These are phyloP conservation scores for Tinamus guttatus DNA, from an alignment of 2,113 vertebrate species.

Conservation along the genomic window DNA sequence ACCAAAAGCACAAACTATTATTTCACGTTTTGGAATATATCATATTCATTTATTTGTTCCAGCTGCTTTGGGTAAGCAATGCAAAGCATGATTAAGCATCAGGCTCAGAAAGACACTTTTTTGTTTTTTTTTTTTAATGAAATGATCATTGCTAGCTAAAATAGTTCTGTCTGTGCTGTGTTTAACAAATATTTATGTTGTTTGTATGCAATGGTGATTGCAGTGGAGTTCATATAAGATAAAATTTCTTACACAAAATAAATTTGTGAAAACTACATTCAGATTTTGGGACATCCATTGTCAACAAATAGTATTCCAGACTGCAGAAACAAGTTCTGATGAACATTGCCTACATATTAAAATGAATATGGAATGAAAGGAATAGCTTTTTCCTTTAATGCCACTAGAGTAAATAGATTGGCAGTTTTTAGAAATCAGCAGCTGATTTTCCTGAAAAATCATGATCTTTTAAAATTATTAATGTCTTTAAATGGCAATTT, in stretches of 20 bases:
- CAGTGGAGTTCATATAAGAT: background rate
- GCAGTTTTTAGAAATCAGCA: constrained; percentile 4
- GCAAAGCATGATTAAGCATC: background rate
- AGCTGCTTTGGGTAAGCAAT: background rate
- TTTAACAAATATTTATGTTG: background rate
- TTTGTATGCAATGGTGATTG: background rate
- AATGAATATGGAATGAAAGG: background rate
- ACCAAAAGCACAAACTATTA: background rate
- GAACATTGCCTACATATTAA: background rate
- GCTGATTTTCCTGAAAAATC: constrained; percentile 36
- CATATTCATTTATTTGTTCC: background rate
- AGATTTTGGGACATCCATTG: background rate
- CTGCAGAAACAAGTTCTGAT: background rate
- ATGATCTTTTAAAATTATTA: background rate
- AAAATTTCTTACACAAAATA: background rate
- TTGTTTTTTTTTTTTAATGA: background rate
- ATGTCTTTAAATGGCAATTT: constrained; percentile 41
- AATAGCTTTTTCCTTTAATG: background rate
- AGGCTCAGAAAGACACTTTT: background rate
- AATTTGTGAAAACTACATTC: background rate
- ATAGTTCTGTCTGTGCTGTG: background rate
- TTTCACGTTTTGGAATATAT: background rate
- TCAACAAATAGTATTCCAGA: background rate
- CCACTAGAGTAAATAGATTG: background rate
- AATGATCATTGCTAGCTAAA: background rate